phyloP scores from a whole-genome alignment of 2,888 invertebrate species.

The Isoperla grammatica region DNA sequence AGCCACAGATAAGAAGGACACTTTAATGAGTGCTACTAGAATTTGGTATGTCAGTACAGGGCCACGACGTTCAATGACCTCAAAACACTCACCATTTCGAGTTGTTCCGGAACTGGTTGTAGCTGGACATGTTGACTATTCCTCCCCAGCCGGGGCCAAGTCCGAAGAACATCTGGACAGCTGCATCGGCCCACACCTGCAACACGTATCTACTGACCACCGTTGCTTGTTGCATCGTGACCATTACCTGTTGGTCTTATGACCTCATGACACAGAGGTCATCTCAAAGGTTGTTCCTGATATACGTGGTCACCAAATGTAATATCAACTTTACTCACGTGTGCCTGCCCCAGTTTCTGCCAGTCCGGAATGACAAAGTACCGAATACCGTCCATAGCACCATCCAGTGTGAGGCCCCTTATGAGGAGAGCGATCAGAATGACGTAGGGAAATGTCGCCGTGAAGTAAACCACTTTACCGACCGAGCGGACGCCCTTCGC shows the following conservation, averaged over 20 bases:
- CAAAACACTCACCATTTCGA: conserved; percentile 55
- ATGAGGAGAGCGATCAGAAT: conserved; percentile 65
- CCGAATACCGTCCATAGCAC: conserved; percentile 66
- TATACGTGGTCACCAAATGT: too few species aligned
- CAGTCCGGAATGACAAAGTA: conserved; percentile 78
- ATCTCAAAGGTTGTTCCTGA: too few species aligned
- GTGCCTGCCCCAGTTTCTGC: conserved; percentile 56
- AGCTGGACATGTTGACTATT: conserved; percentile 79
- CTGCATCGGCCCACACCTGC: conserved; percentile 88
- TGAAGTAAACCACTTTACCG: conserved; percentile 83
- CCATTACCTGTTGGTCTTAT: too few species aligned
- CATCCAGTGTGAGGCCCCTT: conserved; percentile 73
- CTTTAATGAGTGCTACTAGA: too few species aligned
- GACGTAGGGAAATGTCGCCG: conserved; percentile 75
- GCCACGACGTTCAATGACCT: too few species aligned
- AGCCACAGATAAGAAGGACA: too few species aligned
- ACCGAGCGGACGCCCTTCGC: conserved; percentile 83
- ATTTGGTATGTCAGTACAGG: too few species aligned
- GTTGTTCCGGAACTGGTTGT: conserved; percentile 69
- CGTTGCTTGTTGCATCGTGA: too few species aligned
- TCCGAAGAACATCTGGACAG: conserved; percentile 88
- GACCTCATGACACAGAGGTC: too few species aligned
- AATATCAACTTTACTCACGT: conserved; percentile 51
- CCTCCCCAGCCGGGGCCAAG: conserved; percentile 86
- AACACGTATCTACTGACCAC: too few species aligned